These are phyloP conservation scores for Aegithalos caudatus DNA, from an alignment of 2,113 vertebrate genomes.

Conservation along the genomic window DNA sequence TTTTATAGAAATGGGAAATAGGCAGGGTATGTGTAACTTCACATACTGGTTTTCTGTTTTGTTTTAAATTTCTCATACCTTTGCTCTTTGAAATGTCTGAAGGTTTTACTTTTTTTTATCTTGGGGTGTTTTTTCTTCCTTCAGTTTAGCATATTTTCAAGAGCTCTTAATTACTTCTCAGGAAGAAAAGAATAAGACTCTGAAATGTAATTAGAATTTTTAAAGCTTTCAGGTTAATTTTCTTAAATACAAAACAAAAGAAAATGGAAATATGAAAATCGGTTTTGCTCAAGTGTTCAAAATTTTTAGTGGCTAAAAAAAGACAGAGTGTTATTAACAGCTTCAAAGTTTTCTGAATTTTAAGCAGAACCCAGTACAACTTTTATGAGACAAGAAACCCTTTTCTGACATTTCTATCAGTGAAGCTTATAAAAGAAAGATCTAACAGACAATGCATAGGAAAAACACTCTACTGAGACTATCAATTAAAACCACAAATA, in stretches of 20 bases:
- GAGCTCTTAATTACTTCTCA: neutral
- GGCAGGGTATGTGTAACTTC: neutral
- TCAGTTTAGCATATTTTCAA: neutral
- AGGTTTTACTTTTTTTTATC: neutral
- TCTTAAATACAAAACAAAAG: neutral
- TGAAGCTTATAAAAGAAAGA: neutral
- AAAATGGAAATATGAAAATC: neutral
- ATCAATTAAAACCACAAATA: neutral
- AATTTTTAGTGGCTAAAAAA: neutral
- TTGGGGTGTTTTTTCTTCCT: neutral
- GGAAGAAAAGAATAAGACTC: neutral
- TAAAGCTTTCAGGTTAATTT: neutral
- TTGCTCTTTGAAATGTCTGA: neutral
- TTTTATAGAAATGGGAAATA: neutral
- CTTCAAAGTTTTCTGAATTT: neutral
- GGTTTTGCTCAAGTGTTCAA: neutral
- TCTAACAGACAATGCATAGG: neutral
- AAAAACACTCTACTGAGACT: neutral
- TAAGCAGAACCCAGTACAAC: neutral
- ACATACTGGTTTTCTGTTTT: neutral
- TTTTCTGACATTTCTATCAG: neutral
- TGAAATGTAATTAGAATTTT: neutral
- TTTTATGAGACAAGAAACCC: neutral
- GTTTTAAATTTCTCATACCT: neutral
- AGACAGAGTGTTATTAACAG: neutral